These are phyloP conservation scores for Erebia palarica DNA, from an alignment of 2,888 invertebrate genomes.

Conservation along the genomic window DNA sequence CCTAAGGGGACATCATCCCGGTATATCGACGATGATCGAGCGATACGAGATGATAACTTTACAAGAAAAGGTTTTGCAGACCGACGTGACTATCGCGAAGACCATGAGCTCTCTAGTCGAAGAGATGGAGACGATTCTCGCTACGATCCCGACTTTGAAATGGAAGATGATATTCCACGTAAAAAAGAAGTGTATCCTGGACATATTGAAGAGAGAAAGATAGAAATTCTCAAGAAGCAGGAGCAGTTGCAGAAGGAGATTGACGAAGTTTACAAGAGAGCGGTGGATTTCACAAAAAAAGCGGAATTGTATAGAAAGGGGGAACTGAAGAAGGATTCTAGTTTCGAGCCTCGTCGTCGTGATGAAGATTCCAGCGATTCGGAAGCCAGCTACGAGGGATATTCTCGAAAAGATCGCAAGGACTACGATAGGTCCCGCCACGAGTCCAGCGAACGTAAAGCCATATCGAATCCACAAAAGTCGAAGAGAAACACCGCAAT, in stretches of 20 bases:
- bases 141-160: slow-evolving; percentile 28
- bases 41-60: slow-evolving; percentile 30
- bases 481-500: slow-evolving; percentile 62
- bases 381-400: background rate
- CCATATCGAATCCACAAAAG: slow-evolving; percentile 19
- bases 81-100: slow-evolving; percentile 34
- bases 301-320: slow-evolving; percentile 57
- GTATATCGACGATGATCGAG: slow-evolving; percentile 32
- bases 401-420: slow-evolving; percentile 25
- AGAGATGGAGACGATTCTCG: slow-evolving; percentile 40
- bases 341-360: slow-evolving; percentile 43
- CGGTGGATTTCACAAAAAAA: slow-evolving; percentile 64
- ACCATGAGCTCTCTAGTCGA: slow-evolving; percentile 48
- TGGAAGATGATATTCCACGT: slow-evolving; percentile 29
- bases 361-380: slow-evolving; percentile 38
- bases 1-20: slow-evolving; percentile 31
- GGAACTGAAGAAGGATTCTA: slow-evolving; percentile 45
- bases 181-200: slow-evolving; percentile 36
- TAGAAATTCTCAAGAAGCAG: slow-evolving; percentile 40
- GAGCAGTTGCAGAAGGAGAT: slow-evolving; percentile 60
- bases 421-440: slow-evolving; percentile 15
- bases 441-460: slow-evolving; percentile 20
- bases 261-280: slow-evolving; percentile 64
- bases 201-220: slow-evolving; percentile 36
- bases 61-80: slow-evolving; percentile 33